These are phyloP conservation scores for Umimayanthus kanabou DNA, from an alignment of 92 coral and sea anemone species.

Conservation along the genomic window DNA sequence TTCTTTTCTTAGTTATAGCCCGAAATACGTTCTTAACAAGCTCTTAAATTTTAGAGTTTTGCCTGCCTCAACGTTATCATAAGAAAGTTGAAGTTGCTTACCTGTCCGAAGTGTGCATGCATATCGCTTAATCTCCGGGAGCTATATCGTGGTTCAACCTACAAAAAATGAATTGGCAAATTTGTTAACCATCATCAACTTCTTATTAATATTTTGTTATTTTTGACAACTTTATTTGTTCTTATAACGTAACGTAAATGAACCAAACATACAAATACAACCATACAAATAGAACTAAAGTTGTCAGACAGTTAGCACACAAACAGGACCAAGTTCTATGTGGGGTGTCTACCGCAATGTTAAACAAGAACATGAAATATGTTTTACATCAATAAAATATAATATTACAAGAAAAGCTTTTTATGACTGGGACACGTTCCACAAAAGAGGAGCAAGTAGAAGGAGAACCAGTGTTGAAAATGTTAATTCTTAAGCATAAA, in stretches of 20 bases:
- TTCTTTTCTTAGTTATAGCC: too few species aligned
- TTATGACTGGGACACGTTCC: too few species aligned
- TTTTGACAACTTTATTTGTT: background rate
- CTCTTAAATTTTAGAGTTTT: too few species aligned
- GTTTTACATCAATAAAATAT: too few species aligned
- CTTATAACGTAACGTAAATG: background rate
- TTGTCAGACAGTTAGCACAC: too few species aligned
- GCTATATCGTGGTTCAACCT: slow-evolving; percentile 75
- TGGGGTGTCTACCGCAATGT: background rate
- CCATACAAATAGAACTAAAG: too few species aligned
- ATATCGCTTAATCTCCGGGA: slow-evolving; percentile 81
- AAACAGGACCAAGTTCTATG: background rate
- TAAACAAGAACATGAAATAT: too few species aligned
- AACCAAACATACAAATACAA: background rate
- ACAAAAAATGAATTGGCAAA: slow-evolving; percentile 1
- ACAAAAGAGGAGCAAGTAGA: too few species aligned
- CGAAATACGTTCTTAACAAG: too few species aligned
- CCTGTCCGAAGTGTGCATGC: slow-evolving; percentile 96
- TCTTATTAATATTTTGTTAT: background rate
- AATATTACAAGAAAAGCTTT: too few species aligned
- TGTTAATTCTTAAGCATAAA: too few species aligned
- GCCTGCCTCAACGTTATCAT: background rate
- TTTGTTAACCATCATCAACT: background rate
- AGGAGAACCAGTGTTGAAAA: too few species aligned
- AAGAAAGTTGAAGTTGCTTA: slow-evolving; percentile 35